Base-by-base conservation (phyloP, 2,888 invertebrate species). In the Allacma fusca region DNA sequence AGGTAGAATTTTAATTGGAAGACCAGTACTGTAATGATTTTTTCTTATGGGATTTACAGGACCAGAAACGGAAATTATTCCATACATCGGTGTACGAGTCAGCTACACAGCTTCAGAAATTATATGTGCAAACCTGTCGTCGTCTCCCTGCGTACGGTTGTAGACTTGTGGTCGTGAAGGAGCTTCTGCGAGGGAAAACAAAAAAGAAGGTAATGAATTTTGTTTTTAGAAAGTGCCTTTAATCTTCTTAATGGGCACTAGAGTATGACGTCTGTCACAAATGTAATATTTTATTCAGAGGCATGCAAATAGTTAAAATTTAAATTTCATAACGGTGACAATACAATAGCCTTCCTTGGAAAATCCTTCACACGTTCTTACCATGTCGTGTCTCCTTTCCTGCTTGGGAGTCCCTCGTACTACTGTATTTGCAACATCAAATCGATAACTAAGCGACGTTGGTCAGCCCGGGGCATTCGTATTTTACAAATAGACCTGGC, bases 51-150 rank as follows among this genome's bases (percentile, higher is more conserved):
- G n/a, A n/a, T 59, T 84, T 85, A 0, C 86, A 91, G 91, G 91
- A 91, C 80, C 89, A 90, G 81, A 90, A 91, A 85, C 87, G 90
- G 79, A 90, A 91, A 85, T 85, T 91, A 44, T 90, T 91, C 86
- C 91, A 91, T 85, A 89, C 90, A 1, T 89, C 90, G 12, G 89
- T 90, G 62, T 91, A 91, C 84, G 91, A 91, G 84, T 90, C 89
- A 72, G 91, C 91, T 83, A 85, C 89, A 5, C 90, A 90, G 80
- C 87, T 91, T 84, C 91, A 91, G 85, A 89, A 90, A 83, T 86
- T 91, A 62, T 91, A 91, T 86, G 88, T 90, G 76, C 90, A 90
- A 85, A 90, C 90, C 76, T 91, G 90, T 84, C 88, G 89, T 80
- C 88, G 90, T 74, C 87, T 91, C 79, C 90, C 91, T 2, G 89